A percentile compares a stretch with the other conserved stretches of the same genome.
Evolutionary conservation across 2,888 invertebrate genomes (phyloP).

Genomic region (Allolobophora icterica): DNA sequence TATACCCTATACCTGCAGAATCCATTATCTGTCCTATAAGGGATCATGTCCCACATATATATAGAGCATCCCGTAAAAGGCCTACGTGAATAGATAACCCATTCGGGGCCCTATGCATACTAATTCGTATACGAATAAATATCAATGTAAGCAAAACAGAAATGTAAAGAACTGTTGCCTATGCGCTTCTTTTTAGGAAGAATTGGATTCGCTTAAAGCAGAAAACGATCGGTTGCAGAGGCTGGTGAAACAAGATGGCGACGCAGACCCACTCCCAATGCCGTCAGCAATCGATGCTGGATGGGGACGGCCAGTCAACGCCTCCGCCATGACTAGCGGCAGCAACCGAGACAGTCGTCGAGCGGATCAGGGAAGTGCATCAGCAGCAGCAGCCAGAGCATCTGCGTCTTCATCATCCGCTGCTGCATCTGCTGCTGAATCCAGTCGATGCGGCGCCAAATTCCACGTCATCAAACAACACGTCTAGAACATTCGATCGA

Average conservation of each 20-base stretch:
- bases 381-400: constrained; percentile 11
- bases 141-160: background rate
- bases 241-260: constrained; percentile 25
- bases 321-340: background rate
- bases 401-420: background rate
- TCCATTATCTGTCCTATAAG: no score
- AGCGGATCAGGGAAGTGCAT: background rate
- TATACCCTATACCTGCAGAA: no score
- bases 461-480: constrained; percentile 17
- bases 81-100: background rate
- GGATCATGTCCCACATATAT: background rate
- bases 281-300: background rate
- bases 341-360: constrained; percentile 6
- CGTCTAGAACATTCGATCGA: background rate
- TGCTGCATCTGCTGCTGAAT: background rate
- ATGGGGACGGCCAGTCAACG: constrained; percentile 2
- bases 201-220: background rate
- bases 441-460: background rate
- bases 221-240: constrained; percentile 25
- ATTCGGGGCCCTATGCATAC: background rate
- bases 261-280: background rate
- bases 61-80: background rate
- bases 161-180: background rate
- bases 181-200: background rate
- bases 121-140: background rate